These are phyloP conservation scores for Arenaria interpres DNA, from an alignment of 2,113 vertebrate species.

Conservation along the genomic window DNA sequence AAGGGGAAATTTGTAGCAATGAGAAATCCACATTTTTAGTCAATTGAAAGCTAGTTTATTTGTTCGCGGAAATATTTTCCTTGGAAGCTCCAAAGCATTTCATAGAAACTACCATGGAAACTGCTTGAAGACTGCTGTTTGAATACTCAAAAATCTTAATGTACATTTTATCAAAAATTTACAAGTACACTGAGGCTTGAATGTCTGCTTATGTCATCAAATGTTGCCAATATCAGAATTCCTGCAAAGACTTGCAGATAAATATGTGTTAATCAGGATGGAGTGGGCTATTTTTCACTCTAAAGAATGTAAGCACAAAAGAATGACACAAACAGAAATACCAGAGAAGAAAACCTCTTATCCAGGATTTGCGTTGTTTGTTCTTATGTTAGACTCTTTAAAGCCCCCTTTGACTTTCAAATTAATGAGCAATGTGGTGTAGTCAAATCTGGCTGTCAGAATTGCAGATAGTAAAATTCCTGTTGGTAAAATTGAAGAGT, in stretches of 20 bases:
- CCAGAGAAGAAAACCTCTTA: background rate
- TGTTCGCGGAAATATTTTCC: constrained; percentile 39
- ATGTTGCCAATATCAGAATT: background rate
- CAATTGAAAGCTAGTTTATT: constrained; percentile 25
- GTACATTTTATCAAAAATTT: constrained; percentile 14
- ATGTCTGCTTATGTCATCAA: constrained; percentile 1
- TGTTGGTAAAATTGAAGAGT: background rate
- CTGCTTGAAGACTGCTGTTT: constrained; percentile 4
- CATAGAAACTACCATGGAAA: constrained; percentile 15
- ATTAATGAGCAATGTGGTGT: background rate
- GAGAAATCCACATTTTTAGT: constrained; percentile 34
- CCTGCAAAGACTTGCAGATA: background rate
- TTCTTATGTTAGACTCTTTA: background rate
- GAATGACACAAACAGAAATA: background rate
- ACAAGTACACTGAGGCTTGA: background rate
- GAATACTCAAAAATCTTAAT: background rate
- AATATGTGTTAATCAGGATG: background rate
- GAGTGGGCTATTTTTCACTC: background rate
- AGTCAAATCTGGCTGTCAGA: background rate
- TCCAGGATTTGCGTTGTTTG: background rate
- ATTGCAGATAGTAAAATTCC: background rate
- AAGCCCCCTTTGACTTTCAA: background rate
- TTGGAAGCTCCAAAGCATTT: constrained; percentile 42
- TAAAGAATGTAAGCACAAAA: background rate
- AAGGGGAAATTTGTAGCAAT: constrained; percentile 4